Evolutionary conservation across 2,888 invertebrate species (phyloP).

Genomic region (Acrobasis suavella): DNA sequence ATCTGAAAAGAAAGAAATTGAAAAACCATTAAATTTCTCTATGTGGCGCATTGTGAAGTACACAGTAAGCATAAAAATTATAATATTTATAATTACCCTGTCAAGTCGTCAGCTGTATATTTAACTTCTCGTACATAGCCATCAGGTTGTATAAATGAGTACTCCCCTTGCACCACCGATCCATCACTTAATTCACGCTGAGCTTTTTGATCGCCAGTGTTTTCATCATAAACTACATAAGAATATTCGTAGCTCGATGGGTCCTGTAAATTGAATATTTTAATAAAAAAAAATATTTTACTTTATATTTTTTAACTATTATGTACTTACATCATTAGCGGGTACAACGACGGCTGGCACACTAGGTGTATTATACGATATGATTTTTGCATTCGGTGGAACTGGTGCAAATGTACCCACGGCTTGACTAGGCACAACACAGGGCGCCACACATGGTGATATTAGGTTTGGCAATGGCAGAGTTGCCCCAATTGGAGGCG

Average conservation of each 20-base stretch:
- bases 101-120: slow-evolving; percentile 78
- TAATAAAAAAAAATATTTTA: slow-evolving; percentile 1
- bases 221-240: slow-evolving; percentile 78
- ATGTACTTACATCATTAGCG: slow-evolving; percentile 53
- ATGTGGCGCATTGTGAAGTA: slow-evolving; percentile 19
- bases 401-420: slow-evolving; percentile 45
- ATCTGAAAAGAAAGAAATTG: slow-evolving; percentile 44
- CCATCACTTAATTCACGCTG: slow-evolving; percentile 80
- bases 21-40: slow-evolving; percentile 12
- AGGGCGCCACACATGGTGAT: slow-evolving; percentile 62
- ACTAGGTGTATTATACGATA: slow-evolving; percentile 54
- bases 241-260: slow-evolving; percentile 67
- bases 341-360: slow-evolving; percentile 53
- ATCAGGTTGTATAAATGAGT: slow-evolving; percentile 80
- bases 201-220: slow-evolving; percentile 79
- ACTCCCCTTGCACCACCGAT: slow-evolving; percentile 76
- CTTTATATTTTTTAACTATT: background rate
- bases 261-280: slow-evolving; percentile 40
- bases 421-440: slow-evolving; percentile 52
- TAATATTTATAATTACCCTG: slow-evolving; percentile 57
- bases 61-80: slow-evolving; percentile 24
- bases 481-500: slow-evolving; percentile 45
- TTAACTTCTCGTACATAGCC: slow-evolving; percentile 78
- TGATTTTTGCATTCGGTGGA: slow-evolving; percentile 48
- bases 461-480: slow-evolving; percentile 46